Evolutionary conservation across 1,140 invertebrate species (phyloP).

Genomic region (Atta colombica): DNA sequence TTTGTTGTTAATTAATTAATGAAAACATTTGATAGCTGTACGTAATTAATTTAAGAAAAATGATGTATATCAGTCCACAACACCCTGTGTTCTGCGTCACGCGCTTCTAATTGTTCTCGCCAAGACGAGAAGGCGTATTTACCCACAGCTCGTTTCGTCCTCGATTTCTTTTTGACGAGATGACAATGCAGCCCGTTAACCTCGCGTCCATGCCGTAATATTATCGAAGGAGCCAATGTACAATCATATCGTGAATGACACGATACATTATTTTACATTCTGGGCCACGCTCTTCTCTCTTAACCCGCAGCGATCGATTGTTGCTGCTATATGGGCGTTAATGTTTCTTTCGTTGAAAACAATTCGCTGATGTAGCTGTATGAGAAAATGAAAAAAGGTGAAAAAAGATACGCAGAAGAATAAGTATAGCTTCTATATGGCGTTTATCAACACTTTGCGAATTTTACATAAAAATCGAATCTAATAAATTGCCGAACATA

Average conservation of each 20-base stretch:
- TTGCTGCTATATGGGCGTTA: conserved; percentile 27
- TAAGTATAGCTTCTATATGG: neutral
- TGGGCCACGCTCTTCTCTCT: conserved; percentile 71
- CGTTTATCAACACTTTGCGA: neutral
- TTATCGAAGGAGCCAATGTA: conserved; percentile 76
- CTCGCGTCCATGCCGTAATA: conserved; percentile 74
- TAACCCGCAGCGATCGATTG: conserved; percentile 71
- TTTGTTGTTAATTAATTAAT: conserved; percentile 8
- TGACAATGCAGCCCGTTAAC: conserved; percentile 75
- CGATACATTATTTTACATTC: conserved; percentile 69
- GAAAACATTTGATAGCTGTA: neutral
- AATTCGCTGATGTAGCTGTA: conserved; percentile 37
- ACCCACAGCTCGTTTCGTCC: conserved; percentile 77
- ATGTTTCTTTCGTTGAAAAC: conserved; percentile 34
- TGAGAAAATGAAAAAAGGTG: neutral
- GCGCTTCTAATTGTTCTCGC: conserved; percentile 67
- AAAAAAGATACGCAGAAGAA: neutral
- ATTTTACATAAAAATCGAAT: neutral
- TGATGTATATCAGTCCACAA: neutral
- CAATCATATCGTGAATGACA: conserved; percentile 72
- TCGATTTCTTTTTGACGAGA: conserved; percentile 77
- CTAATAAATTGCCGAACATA: neutral
- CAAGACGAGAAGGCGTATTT: conserved; percentile 71
- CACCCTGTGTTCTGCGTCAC: conserved; percentile 44
- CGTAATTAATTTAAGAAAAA: neutral